Percentiles rank a stretch among this genome's conserved stretches.
These are phyloP conservation scores for Congeria kusceri DNA, from an alignment of 2,888 invertebrate species.

Conservation along the genomic window DNA sequence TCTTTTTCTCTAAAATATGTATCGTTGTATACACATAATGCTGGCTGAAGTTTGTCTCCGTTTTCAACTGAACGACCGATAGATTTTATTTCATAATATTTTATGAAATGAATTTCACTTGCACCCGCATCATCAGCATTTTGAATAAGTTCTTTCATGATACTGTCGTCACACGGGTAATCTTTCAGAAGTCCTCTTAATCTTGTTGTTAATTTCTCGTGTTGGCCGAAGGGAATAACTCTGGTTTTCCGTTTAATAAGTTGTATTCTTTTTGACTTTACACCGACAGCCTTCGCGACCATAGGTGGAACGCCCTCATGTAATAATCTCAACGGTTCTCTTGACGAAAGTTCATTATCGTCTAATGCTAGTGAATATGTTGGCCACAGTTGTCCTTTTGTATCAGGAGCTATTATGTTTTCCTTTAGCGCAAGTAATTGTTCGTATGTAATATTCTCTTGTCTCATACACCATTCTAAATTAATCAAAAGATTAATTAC, in stretches of 20 bases:
- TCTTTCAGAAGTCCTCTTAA: slow-evolving; percentile 77
- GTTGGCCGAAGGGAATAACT: slow-evolving; percentile 80
- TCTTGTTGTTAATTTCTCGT: slow-evolving; percentile 78
- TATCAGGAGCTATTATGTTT: slow-evolving; percentile 68
- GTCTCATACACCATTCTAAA: slow-evolving; percentile 18
- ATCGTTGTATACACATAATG: slow-evolving; percentile 83
- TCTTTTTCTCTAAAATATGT: slow-evolving; percentile 78
- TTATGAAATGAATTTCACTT: slow-evolving; percentile 80
- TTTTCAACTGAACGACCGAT: slow-evolving; percentile 44
- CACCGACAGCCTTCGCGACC: slow-evolving; percentile 73
- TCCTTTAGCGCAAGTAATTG: slow-evolving; percentile 32
- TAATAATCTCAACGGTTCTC: slow-evolving; percentile 55
- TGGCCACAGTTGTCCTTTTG: slow-evolving; percentile 59
- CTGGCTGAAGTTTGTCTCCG: slow-evolving; percentile 69
- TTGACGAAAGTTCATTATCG: slow-evolving; percentile 68
- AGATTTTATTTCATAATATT: slow-evolving; percentile 64
- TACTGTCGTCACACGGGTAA: slow-evolving; percentile 80
- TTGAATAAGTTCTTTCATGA: slow-evolving; percentile 83
- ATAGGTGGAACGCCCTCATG: slow-evolving; percentile 66
- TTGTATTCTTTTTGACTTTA: slow-evolving; percentile 54
- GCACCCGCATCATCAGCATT: slow-evolving; percentile 83
- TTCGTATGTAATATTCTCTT: slow-evolving; percentile 1
- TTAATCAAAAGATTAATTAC: slow-evolving; percentile 40
- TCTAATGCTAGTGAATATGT: slow-evolving; percentile 72
- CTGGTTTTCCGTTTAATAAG: slow-evolving; percentile 32